Evolutionary conservation across 2,888 invertebrate genomes (phyloP), one percentile per base, ranked within the genome.

Genomic region (Drosophila glabriapex): DNA sequence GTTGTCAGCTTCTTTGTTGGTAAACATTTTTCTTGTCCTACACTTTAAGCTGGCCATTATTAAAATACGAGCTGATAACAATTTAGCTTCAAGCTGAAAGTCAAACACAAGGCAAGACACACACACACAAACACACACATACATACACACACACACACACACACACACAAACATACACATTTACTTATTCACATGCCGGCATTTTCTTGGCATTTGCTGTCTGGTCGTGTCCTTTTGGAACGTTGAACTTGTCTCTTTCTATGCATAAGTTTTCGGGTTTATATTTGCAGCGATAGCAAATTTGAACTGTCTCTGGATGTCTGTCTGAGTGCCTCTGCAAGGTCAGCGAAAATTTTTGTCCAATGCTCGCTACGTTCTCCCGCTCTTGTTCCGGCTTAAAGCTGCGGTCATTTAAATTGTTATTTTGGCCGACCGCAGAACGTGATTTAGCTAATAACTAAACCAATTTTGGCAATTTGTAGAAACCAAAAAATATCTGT

Each of bases 11-110:
- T 73, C 82, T 82, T 84, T 85, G 89, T 89, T 82, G 87, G 89
- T 85, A 84, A 85, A 89, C 79, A 89, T 84, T 88, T 85, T 85
- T 88, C 86, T 79, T 83, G 85, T 88, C 80, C 68, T 90, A 88
- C 88, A 90, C 89, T 89, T 87, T 90, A 89, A 87, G 90, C 90
- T 78, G 90, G 85, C 87, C 89, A 87, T 87, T 86, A 89, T 90
- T 87, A 90, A 86, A 88, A 85, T 90, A 79, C 78, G 77, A 80
- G 70, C 86, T 83, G 85, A 87, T 88, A 90, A 89, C 80, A 89
- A 85, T 87, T 84, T 89, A 71, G 84, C 85, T 87, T 77, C 87
- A 89, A 85, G 87, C 89, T 62, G 54, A 82, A 85, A 85, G 87
- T 76, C 87, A 87, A 89, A 86, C 89, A 82, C 61, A 89, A 69